These are phyloP conservation scores for Agonopterix heracliana DNA, from an alignment of 2,888 invertebrate genomes.

Conservation along the genomic window DNA sequence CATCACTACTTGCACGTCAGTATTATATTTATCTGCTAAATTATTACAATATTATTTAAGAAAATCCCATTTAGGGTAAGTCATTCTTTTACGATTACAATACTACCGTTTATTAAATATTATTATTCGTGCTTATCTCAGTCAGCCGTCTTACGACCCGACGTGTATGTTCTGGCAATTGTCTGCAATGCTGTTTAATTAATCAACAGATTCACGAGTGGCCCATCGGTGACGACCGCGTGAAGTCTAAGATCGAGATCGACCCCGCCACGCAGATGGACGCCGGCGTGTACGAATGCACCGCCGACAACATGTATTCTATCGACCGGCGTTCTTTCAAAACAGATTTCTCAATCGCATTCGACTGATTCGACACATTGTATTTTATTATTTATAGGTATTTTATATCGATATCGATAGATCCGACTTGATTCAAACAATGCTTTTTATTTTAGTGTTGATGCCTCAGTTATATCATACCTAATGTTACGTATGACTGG, in stretches of 20 bases:
- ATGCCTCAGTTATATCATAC: too few species aligned
- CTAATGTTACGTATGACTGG: too few species aligned
- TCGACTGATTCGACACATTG: conserved; percentile 77
- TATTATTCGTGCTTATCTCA: too few species aligned
- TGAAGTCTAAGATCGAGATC: conserved; percentile 95
- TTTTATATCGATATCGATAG: background rate
- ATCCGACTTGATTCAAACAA: background rate
- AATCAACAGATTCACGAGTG: conserved; percentile 88
- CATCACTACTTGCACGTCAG: conserved; percentile 92
- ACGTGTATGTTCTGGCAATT: too few species aligned
- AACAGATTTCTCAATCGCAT: conserved; percentile 93
- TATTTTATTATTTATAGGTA: background rate
- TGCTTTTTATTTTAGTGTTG: background rate
- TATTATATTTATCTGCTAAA: conserved; percentile 19
- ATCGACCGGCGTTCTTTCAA: conserved; percentile 94
- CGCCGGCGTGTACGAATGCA: conserved; percentile 95
- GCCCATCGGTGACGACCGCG: conserved; percentile 86
- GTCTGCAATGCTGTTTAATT: too few species aligned
- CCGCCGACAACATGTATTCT: conserved; percentile 95
- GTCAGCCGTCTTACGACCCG: too few species aligned
- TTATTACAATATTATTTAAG: too few species aligned
- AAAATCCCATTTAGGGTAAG: too few species aligned
- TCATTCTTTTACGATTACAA: too few species aligned
- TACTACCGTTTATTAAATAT: too few species aligned
- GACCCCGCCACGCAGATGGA: conserved; percentile 98